Evolutionary conservation across 2,113 vertebrate species (phyloP).

Genomic region (Scatophagus argus): DNA sequence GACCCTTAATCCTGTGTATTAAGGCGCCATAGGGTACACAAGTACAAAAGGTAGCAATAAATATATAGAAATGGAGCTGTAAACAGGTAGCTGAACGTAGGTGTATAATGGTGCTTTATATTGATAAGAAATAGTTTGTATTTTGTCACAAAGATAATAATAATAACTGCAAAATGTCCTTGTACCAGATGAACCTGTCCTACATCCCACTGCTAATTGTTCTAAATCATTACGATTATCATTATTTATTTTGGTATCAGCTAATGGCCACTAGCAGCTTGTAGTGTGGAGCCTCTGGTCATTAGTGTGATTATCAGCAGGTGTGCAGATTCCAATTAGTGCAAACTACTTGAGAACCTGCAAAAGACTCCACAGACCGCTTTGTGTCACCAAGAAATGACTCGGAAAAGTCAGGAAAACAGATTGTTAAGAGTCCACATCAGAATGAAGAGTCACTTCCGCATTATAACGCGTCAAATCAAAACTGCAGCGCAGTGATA

Average conservation of each 20-base stretch:
- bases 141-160: not conserved
- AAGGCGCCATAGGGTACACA: too few relatives aligned
- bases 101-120: not conserved
- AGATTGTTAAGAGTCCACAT: not conserved
- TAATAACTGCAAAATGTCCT: not conserved
- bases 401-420: not conserved
- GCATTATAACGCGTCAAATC: not conserved
- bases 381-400: not conserved
- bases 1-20: too few relatives aligned
- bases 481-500: not conserved
- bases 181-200: not conserved
- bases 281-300: constrained; percentile 35
- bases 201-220: not conserved
- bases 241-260: constrained; percentile 29
- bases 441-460: not conserved
- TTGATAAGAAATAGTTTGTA: not conserved
- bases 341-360: not conserved
- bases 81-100: not conserved
- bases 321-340: constrained; percentile 54
- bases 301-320: constrained; percentile 58
- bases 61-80: too few relatives aligned
- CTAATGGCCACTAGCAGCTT: constrained; percentile 19
- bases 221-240: not conserved
- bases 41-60: too few relatives aligned
- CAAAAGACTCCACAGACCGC: not conserved